phyloP scores from a whole-genome alignment of 2,797 vertebrate species.

The Helarctos malayanus region DNA sequence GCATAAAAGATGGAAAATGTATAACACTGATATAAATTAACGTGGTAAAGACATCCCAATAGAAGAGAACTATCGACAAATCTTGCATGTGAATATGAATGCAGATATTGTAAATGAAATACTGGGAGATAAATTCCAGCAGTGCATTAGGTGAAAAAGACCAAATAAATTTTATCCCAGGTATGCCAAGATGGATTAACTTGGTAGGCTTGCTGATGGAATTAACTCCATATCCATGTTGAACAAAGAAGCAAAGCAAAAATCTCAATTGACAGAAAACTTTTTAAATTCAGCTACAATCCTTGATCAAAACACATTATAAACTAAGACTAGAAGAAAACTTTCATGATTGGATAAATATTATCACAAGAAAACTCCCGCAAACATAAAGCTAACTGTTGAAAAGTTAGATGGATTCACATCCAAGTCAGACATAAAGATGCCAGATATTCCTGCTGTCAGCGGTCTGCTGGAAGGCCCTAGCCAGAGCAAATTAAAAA shows the following conservation, averaged over 20 bases:
- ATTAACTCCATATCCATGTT: background rate
- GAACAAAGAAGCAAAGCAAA: background rate
- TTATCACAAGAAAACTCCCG: background rate
- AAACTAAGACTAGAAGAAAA: background rate
- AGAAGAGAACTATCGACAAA: background rate
- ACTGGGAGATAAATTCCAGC: background rate
- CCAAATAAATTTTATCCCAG: background rate
- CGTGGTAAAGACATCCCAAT: background rate
- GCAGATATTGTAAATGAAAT: background rate
- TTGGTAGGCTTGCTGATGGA: background rate
- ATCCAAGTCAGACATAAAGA: background rate
- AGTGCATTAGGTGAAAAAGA: background rate
- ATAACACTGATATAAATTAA: background rate
- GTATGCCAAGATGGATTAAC: background rate
- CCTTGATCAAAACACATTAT: background rate
- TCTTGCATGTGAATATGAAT: background rate
- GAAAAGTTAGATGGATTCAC: background rate
- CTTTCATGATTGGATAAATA: background rate
- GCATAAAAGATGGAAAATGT: background rate
- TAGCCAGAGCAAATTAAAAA: constrained; percentile 6
- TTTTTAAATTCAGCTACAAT: background rate
- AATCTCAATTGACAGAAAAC: background rate
- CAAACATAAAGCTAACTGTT: background rate
- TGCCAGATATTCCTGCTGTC: background rate
- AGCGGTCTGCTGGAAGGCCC: background rate